These are phyloP conservation scores for Takifugu flavidus DNA, from an alignment of 2,113 vertebrate species.

Conservation along the genomic window DNA sequence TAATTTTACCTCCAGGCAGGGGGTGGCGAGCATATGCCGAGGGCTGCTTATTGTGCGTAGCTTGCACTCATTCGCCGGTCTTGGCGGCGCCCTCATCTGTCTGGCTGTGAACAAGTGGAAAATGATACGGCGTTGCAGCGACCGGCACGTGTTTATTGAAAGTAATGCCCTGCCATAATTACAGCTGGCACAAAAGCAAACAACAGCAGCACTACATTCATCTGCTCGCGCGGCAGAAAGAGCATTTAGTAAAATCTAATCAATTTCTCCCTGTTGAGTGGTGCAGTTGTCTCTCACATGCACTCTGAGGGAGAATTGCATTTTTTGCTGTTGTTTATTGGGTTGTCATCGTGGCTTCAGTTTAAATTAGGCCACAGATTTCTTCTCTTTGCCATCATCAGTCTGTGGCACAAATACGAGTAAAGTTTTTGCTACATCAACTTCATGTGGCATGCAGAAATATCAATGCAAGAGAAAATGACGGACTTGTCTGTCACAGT, in stretches of 20 bases:
- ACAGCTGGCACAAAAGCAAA: slow-evolving; percentile 54
- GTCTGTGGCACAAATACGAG: slow-evolving; percentile 48
- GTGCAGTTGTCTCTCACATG: slow-evolving; percentile 25
- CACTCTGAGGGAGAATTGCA: slow-evolving; percentile 9
- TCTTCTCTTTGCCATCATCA: slow-evolving; percentile 53
- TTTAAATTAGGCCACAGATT: slow-evolving; percentile 5
- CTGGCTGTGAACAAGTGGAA: slow-evolving; percentile 58
- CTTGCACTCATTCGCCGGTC: slow-evolving; percentile 48
- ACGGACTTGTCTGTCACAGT: too few species aligned
- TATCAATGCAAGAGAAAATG: too few species aligned
- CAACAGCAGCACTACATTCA: slow-evolving; percentile 30
- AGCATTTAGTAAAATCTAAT: slow-evolving; percentile 39
- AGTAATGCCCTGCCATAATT: slow-evolving; percentile 60
- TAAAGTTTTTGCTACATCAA: too few species aligned
- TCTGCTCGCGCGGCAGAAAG: slow-evolving; percentile 35
- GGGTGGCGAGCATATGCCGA: slow-evolving; percentile 48
- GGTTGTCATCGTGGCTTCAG: slow-evolving; percentile 7
- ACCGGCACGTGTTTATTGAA: slow-evolving; percentile 64
- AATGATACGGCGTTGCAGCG: slow-evolving; percentile 58
- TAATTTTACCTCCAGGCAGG: slow-evolving; percentile 65
- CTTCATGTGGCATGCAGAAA: too few species aligned
- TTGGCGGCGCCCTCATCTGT: slow-evolving; percentile 51
- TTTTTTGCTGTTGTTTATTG: slow-evolving; percentile 18
- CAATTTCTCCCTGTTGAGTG: slow-evolving; percentile 33
- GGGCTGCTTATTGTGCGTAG: slow-evolving; percentile 42